These are phyloP conservation scores for Reticulitermes speratus DNA, from an alignment of 1,140 invertebrate species.

Conservation along the genomic window DNA sequence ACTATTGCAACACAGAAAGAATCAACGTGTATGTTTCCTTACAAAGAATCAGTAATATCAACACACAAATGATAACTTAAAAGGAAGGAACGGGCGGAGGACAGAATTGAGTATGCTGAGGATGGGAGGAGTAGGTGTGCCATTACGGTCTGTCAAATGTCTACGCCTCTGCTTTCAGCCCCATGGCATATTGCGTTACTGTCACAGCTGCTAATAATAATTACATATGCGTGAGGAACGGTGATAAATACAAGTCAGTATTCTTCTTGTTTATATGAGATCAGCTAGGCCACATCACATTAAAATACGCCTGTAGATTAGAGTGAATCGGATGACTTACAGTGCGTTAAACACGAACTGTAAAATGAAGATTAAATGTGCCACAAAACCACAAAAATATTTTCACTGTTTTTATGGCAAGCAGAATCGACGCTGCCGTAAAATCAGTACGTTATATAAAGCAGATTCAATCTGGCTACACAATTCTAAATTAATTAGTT, in stretches of 20 bases:
- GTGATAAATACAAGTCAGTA: background rate
- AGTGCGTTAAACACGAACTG: background rate
- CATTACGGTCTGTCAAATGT: background rate
- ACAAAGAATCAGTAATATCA: background rate
- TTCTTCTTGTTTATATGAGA: background rate
- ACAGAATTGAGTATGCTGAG: background rate
- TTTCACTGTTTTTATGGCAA: background rate
- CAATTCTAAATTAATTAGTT: too few relatives aligned
- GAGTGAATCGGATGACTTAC: too few relatives aligned
- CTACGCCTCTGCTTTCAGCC: background rate
- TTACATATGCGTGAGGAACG: background rate
- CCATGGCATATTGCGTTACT: background rate
- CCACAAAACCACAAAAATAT: background rate
- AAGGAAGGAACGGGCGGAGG: background rate
- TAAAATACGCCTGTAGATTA: background rate
- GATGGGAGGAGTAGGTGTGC: background rate
- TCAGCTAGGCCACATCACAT: background rate
- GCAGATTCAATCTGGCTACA: too few relatives aligned
- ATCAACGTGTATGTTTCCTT: background rate
- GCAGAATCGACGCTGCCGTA: background rate
- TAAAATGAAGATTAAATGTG: background rate
- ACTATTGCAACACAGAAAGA: background rate
- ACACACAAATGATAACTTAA: background rate
- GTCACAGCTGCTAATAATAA: background rate
- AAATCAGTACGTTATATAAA: too few relatives aligned